These are phyloP conservation scores for Scolopax mira DNA, from an alignment of 2,113 vertebrate species.

Conservation along the genomic window DNA sequence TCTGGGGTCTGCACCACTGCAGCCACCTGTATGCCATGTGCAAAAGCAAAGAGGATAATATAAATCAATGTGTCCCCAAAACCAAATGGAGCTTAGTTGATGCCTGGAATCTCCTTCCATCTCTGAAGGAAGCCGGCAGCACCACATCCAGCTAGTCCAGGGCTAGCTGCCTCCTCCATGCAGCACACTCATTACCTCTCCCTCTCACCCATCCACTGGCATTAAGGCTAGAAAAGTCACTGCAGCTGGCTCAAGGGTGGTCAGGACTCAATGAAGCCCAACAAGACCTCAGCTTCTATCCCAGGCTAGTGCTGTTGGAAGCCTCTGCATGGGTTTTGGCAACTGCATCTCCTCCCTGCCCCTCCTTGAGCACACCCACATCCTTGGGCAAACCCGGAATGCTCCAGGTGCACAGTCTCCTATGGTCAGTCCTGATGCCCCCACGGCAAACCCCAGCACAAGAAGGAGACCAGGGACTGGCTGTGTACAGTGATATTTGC, in stretches of 20 bases:
- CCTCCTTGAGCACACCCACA: fast-evolving
- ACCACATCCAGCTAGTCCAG: not conserved
- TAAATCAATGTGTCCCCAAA: fast-evolving
- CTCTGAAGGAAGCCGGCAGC: not conserved
- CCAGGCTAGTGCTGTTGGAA: fast-evolving
- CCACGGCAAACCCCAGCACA: not conserved
- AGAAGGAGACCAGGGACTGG: not conserved
- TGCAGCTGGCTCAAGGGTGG: too few species aligned
- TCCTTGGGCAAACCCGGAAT: not conserved
- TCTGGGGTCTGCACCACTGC: too few species aligned
- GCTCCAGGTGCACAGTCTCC: not conserved
- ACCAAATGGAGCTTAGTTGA: not conserved
- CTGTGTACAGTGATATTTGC: fast-evolving
- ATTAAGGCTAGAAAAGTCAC: not conserved
- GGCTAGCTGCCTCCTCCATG: not conserved
- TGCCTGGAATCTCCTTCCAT: not conserved
- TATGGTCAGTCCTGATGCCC: not conserved
- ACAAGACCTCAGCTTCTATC: not conserved
- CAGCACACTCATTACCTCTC: not conserved
- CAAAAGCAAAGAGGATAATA: not conserved
- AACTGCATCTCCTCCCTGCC: not conserved
- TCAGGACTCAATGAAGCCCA: not conserved
- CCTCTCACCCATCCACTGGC: not conserved
- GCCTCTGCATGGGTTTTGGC: fast-evolving
- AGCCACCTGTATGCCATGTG: not conserved